phyloP scores from a whole-genome alignment of 2,797 vertebrate species.

The Novumbra hubbsi region DNA sequence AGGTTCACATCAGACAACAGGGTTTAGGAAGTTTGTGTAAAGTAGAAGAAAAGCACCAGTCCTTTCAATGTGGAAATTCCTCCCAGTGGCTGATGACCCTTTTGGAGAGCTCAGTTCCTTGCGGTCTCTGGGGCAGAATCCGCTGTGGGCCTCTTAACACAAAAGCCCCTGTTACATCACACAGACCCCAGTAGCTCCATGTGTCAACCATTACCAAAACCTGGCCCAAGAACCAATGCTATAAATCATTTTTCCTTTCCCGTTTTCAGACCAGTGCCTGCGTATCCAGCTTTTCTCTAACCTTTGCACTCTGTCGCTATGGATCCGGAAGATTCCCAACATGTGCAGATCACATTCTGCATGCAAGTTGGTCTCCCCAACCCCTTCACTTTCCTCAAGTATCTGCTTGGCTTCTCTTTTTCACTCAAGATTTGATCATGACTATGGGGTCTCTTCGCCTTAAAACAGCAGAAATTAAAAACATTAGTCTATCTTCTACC shows the following conservation, averaged over 20 bases:
- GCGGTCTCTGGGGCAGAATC: neutral
- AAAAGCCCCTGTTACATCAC: conserved; percentile 33
- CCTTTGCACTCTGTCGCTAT: no score
- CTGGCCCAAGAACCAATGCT: conserved; percentile 23
- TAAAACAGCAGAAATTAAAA: no score
- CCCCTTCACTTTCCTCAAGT: no score
- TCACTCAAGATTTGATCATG: no score
- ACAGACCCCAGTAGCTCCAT: conserved; percentile 29
- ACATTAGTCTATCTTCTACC: no score
- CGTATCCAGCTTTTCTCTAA: no score
- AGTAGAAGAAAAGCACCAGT: conserved; percentile 50
- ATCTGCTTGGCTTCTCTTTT: no score
- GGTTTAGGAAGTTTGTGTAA: conserved; percentile 43
- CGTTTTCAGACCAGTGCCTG: conserved; percentile 23
- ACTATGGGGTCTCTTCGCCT: no score
- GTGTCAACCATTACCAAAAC: conserved; percentile 50
- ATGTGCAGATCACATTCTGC: no score
- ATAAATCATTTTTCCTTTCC: conserved; percentile 41
- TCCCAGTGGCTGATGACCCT: conserved; percentile 15
- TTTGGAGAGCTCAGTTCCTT: neutral
- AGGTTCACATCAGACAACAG: neutral
- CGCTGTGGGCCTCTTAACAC: conserved; percentile 28
- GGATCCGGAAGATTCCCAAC: no score
- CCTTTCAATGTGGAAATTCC: conserved; percentile 47
- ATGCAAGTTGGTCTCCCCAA: no score